These are phyloP conservation scores for Hycleus phaleratus DNA, from an alignment of 1,140 invertebrate genomes.

Conservation along the genomic window DNA sequence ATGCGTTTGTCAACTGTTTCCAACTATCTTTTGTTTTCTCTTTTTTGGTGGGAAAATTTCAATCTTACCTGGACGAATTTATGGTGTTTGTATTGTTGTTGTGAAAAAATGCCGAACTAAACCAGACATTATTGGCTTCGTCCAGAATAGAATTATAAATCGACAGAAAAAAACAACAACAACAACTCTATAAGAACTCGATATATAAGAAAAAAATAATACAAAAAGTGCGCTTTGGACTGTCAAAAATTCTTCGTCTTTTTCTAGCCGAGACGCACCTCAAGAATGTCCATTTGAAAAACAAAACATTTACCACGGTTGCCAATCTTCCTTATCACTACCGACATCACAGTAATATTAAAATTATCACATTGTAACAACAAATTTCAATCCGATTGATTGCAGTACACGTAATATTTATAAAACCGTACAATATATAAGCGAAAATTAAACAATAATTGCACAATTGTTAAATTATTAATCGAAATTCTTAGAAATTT, in stretches of 20 bases:
- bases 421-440: too few relatives aligned
- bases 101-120: slow-evolving; percentile 1
- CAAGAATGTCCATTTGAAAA: too few relatives aligned
- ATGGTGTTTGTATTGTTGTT: not conserved
- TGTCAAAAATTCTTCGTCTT: slow-evolving; percentile 30
- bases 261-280: slow-evolving; percentile 12
- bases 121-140: slow-evolving; percentile 11
- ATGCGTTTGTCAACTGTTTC: not conserved
- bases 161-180: slow-evolving; percentile 16
- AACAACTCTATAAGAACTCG: slow-evolving; percentile 15
- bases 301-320: too few relatives aligned
- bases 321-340: too few relatives aligned
- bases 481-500: too few relatives aligned
- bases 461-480: too few relatives aligned
- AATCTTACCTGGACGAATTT: not conserved
- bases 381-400: too few relatives aligned
- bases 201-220: slow-evolving; percentile 28
- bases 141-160: slow-evolving; percentile 26
- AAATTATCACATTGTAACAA: too few relatives aligned
- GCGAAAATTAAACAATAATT: too few relatives aligned
- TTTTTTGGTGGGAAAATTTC: not conserved
- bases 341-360: too few relatives aligned
- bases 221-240: slow-evolving; percentile 33
- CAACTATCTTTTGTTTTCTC: too few relatives aligned
- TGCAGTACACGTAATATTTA: too few relatives aligned